Evolutionary conservation across 2,797 vertebrate species (phyloP).

Genomic region (Acomys russatus): DNA sequence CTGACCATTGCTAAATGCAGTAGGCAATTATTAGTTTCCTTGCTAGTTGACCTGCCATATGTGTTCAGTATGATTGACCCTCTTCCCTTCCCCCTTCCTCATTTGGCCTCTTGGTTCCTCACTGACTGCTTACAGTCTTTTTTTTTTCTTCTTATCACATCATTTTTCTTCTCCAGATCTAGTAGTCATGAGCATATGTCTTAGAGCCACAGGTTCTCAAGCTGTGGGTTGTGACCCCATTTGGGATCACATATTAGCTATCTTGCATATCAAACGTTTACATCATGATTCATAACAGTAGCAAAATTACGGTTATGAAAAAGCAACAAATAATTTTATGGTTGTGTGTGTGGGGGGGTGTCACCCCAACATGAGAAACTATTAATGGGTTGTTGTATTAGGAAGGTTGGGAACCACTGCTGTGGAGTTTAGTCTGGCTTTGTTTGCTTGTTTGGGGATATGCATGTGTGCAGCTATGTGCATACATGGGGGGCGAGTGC

Average conservation of each 20-base stretch:
- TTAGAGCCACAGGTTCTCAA: neutral
- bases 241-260: neutral
- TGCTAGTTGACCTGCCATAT: neutral
- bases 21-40: neutral
- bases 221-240: neutral
- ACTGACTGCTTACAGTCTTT: neutral
- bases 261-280: neutral
- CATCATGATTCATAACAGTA: neutral
- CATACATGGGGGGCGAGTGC: neutral
- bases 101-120: neutral
- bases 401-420: neutral
- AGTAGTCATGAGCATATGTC: neutral
- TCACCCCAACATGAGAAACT: neutral
- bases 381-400: neutral
- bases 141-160: neutral
- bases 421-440: neutral
- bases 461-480: neutral
- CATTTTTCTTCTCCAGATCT: neutral
- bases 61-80: neutral
- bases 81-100: neutral
- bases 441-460: neutral
- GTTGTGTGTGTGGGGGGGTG: neutral
- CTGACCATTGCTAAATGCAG: neutral
- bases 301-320: neutral
- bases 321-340: neutral